These are phyloP conservation scores for Penaeus japonicus DNA, from an alignment of 1,140 invertebrate genomes.

Conservation along the genomic window DNA sequence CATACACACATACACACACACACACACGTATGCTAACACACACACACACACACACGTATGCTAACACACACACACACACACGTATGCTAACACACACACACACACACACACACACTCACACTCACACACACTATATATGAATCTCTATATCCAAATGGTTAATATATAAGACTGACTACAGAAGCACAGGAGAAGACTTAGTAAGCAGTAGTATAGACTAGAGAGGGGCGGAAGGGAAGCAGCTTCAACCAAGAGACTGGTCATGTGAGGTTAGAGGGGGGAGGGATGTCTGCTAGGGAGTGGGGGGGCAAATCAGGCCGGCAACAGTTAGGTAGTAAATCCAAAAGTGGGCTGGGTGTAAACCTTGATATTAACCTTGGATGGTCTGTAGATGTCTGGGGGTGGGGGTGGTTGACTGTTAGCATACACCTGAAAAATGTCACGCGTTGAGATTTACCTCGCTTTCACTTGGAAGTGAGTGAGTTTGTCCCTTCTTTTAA, in stretches of 20 bases:
- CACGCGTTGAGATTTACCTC: constrained; percentile 46
- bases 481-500: neutral
- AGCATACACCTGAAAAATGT: constrained; percentile 58
- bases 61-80: neutral
- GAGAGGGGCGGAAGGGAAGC: constrained; percentile 23
- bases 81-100: neutral
- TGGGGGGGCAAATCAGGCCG: constrained; percentile 35
- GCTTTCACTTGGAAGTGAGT: neutral
- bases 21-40: no score
- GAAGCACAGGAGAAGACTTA: neutral
- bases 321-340: constrained; percentile 52
- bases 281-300: constrained; percentile 38
- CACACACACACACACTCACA: neutral
- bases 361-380: constrained; percentile 58
- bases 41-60: no score
- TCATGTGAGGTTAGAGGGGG: constrained; percentile 13
- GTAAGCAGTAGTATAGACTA: neutral
- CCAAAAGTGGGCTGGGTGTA: constrained; percentile 41
- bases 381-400: constrained; percentile 59
- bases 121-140: neutral
- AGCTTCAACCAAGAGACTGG: neutral
- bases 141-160: no score
- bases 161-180: neutral
- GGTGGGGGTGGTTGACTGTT: constrained; percentile 58
- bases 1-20: no score